Evolutionary conservation across 1,140 invertebrate genomes (phyloP).

Genomic region (Elysia chlorotica): DNA sequence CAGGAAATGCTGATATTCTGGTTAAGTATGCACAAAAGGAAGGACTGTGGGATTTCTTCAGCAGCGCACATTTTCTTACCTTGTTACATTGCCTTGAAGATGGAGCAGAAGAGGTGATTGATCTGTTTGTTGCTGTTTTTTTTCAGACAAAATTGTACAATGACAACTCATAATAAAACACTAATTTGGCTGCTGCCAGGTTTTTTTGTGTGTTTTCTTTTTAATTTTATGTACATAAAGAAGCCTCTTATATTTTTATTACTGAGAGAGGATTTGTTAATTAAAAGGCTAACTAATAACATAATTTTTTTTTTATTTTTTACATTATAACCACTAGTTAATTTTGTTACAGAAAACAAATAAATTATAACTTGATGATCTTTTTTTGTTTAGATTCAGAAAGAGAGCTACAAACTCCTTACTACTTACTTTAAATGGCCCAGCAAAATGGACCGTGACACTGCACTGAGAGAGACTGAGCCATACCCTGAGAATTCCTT

Average conservation of each 20-base stretch:
- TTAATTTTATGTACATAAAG: not conserved
- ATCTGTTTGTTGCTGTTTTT: not conserved
- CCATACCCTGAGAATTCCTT: too few species aligned
- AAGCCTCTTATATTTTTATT: too few species aligned
- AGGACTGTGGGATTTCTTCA: constrained; percentile 46
- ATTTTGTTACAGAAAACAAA: too few species aligned
- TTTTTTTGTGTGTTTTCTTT: constrained; percentile 60
- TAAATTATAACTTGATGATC: constrained; percentile 1
- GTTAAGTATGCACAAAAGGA: constrained; percentile 32
- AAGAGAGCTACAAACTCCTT: constrained; percentile 60
- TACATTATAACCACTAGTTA: too few species aligned
- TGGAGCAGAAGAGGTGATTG: constrained; percentile 58
- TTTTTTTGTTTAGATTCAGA: constrained; percentile 60
- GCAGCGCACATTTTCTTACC: constrained; percentile 6
- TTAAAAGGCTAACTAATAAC: too few species aligned
- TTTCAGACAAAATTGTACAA: too few species aligned
- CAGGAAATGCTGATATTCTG: constrained; percentile 35
- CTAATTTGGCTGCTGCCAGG: too few species aligned
- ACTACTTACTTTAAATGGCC: constrained; percentile 57
- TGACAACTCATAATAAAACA: too few species aligned
- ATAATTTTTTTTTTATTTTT: too few species aligned
- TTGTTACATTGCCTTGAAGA: constrained; percentile 46
- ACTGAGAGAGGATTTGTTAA: too few species aligned
- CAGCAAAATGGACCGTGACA: not conserved
- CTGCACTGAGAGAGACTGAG: too few species aligned